Percentiles rank a stretch among this genome's conserved stretches.
These are phyloP conservation scores for Notolabrus celidotus DNA, from an alignment of 2,797 vertebrate species.

Conservation along the genomic window DNA sequence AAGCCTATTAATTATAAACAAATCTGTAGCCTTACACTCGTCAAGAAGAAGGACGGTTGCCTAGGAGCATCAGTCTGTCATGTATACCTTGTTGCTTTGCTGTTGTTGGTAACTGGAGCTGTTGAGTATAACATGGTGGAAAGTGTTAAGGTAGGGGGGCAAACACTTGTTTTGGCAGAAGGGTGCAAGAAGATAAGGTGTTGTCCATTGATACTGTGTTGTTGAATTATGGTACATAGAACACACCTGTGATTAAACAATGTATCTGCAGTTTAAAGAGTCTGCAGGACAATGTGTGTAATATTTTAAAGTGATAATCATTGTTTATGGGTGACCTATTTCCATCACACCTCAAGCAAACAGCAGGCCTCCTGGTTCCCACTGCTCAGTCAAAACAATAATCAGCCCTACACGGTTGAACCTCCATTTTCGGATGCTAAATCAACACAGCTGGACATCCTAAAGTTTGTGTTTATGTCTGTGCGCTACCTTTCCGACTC, in stretches of 20 bases:
- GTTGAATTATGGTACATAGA: conserved; percentile 13
- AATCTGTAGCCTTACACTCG: conserved; percentile 73
- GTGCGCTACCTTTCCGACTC: conserved; percentile 81
- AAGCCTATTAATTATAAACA: conserved; percentile 81
- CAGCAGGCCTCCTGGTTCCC: conserved; percentile 42
- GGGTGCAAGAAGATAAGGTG: conserved; percentile 44
- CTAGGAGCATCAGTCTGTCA: conserved; percentile 69
- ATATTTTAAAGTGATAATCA: conserved; percentile 11
- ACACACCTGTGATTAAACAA: not conserved
- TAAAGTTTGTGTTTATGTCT: conserved; percentile 87
- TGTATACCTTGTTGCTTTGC: conserved; percentile 60
- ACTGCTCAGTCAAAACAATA: conserved; percentile 76
- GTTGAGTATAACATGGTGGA: conserved; percentile 46
- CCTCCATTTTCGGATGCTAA: conserved; percentile 75
- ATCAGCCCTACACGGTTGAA: conserved; percentile 44
- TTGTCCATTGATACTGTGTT: not conserved
- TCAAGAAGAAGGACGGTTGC: conserved; percentile 69
- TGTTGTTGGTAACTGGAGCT: conserved; percentile 68
- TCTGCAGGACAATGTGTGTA: not conserved
- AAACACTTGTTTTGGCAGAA: conserved; percentile 71
- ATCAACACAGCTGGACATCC: conserved; percentile 85
- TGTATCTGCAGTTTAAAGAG: not conserved
- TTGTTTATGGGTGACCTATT: conserved; percentile 34
- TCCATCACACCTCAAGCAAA: conserved; percentile 50
- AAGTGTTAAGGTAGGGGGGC: conserved; percentile 36